Conservation (phyloP, 2,797 vertebrate genomes). For the Sebastes minor region DNA sequence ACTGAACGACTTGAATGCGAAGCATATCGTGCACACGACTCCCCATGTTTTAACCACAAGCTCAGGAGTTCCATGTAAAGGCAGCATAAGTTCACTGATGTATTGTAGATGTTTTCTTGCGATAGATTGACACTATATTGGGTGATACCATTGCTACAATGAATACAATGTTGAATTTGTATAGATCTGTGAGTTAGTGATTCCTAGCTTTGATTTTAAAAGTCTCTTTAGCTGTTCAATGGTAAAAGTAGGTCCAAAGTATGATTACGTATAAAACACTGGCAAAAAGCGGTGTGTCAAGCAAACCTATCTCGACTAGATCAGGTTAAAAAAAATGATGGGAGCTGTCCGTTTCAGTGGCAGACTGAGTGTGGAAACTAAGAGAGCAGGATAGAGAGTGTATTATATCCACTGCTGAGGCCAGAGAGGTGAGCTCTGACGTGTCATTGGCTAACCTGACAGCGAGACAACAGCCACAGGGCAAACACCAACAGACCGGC, state of each 20-base stretch:
- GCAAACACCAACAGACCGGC: slow-evolving; percentile 62
- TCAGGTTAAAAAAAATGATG: not conserved
- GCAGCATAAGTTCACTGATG: not conserved
- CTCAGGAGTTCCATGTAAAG: not conserved
- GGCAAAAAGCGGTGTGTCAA: not conserved
- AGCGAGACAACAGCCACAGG: slow-evolving; percentile 70
- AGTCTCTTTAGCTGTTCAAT: not conserved
- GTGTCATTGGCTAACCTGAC: slow-evolving; percentile 64
- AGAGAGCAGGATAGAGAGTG: slow-evolving; percentile 11
- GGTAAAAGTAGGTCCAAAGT: not conserved
- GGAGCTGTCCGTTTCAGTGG: not conserved
- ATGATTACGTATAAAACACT: not conserved
- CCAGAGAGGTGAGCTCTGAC: slow-evolving; percentile 55
- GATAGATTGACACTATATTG: not conserved
- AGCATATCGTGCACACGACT: too few species aligned
- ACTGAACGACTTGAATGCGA: too few species aligned
- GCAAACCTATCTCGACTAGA: not conserved
- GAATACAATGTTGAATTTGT: too few species aligned
- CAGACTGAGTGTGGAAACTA: not conserved
- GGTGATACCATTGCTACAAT: not conserved
- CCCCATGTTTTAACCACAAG: too few species aligned
- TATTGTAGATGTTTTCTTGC: not conserved
- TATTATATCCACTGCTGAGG: slow-evolving; percentile 33
- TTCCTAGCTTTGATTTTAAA: not conserved
- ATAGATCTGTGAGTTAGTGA: not conserved